phyloP scores from a whole-genome alignment of 2,113 vertebrate genomes.

The Dinomys branickii region DNA sequence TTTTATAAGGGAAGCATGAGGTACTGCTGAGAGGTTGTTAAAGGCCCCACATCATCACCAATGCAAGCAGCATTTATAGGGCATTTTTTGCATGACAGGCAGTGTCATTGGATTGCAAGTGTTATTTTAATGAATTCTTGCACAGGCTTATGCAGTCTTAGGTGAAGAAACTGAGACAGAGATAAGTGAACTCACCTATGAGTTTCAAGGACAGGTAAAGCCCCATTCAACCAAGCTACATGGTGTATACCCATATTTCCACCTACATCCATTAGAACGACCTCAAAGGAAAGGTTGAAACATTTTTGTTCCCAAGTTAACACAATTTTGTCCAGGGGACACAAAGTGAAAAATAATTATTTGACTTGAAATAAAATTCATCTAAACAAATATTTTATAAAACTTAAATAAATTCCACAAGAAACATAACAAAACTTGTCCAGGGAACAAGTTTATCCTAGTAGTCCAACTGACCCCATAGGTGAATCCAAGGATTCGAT shows the following conservation, averaged over 20 bases:
- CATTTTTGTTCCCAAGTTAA: neutral
- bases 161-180: neutral
- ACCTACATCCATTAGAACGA: neutral
- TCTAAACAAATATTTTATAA: conserved; percentile 1
- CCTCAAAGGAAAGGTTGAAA: neutral
- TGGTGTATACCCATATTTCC: neutral
- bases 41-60: neutral
- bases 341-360: neutral
- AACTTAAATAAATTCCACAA: neutral
- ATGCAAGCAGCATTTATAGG: neutral
- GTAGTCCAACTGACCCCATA: neutral
- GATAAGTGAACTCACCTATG: neutral
- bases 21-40: neutral
- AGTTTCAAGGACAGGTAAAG: neutral
- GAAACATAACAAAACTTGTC: neutral
- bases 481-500: neutral
- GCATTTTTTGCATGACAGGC: neutral
- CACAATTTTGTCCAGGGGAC: neutral
- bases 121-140: neutral
- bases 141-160: neutral
- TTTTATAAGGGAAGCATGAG: neutral
- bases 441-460: neutral
- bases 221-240: neutral
- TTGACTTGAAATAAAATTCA: neutral
- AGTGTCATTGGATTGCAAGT: neutral